These are phyloP conservation scores for Drosophila jambulina DNA, from an alignment of 1,140 invertebrate species.

Conservation along the genomic window DNA sequence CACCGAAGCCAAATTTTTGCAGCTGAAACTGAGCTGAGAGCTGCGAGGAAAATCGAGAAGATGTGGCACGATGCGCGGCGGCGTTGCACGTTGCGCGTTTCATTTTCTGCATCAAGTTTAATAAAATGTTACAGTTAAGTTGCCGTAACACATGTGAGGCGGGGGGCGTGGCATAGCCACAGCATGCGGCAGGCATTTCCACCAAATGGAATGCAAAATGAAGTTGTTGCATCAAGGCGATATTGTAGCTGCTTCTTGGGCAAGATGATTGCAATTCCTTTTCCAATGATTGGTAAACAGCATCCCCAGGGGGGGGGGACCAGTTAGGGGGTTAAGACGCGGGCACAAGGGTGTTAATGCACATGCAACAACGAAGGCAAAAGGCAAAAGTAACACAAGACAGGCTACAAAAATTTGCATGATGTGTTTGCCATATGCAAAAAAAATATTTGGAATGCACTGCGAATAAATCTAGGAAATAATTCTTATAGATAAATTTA, in stretches of 20 bases:
- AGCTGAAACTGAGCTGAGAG: slow-evolving; percentile 27
- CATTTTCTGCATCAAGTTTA: slow-evolving; percentile 69
- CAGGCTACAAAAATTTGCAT: slow-evolving; percentile 62
- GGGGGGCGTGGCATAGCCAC: slow-evolving; percentile 13
- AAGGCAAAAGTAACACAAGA: slow-evolving; percentile 1
- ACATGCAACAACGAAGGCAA: slow-evolving; percentile 41
- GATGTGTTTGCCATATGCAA: slow-evolving; percentile 72
- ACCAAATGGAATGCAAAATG: slow-evolving; percentile 67
- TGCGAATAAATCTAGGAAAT: not conserved
- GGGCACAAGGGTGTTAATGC: slow-evolving; percentile 18
- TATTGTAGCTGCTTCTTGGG: slow-evolving; percentile 22
- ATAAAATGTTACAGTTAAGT: slow-evolving; percentile 80
- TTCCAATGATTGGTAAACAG: slow-evolving; percentile 71
- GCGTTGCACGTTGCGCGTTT: slow-evolving; percentile 43
- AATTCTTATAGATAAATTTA: not conserved
- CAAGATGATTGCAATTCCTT: slow-evolving; percentile 79
- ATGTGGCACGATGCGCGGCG: slow-evolving; percentile 32
- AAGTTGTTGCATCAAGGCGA: slow-evolving; percentile 28
- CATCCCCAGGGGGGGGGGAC: slow-evolving; percentile 37
- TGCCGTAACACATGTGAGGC: slow-evolving; percentile 57
- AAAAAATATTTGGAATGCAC: slow-evolving; percentile 55
- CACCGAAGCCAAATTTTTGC: slow-evolving; percentile 8
- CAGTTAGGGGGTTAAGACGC: not conserved
- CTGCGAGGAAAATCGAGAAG: slow-evolving; percentile 19
- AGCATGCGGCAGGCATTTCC: slow-evolving; percentile 51